A percentile compares a stretch with the other conserved stretches of the same genome.
These are phyloP conservation scores for Meghimatium bilineatum DNA, from an alignment of 2,888 invertebrate genomes.

Conservation along the genomic window DNA sequence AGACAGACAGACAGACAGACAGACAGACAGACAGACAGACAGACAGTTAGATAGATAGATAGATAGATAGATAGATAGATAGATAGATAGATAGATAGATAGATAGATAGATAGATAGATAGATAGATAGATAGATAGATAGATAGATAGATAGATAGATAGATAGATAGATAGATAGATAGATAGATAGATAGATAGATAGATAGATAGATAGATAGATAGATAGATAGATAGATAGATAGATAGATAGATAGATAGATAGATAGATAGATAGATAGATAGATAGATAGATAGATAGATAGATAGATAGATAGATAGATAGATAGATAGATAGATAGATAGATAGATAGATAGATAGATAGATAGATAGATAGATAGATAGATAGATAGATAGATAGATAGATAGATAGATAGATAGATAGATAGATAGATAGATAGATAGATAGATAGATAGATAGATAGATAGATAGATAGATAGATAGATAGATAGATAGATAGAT, in stretches of 20 bases:
- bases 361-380: constrained; percentile 23
- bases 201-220: not conserved
- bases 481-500: too few relatives aligned
- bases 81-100: constrained; percentile 23
- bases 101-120: constrained; percentile 21
- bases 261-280: constrained; percentile 8
- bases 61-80: constrained; percentile 18
- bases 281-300: constrained; percentile 11
- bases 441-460: not conserved
- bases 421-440: constrained; percentile 7
- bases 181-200: constrained; percentile 15
- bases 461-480: too few relatives aligned
- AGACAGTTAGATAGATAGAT: too few relatives aligned
- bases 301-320: constrained; percentile 11
- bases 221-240: constrained; percentile 5
- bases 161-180: constrained; percentile 23
- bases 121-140: constrained; percentile 21
- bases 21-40: constrained; percentile 6
- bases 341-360: constrained; percentile 23
- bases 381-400: constrained; percentile 23
- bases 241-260: constrained; percentile 10
- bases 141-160: constrained; percentile 23
- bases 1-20: constrained; percentile 10
- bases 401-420: constrained; percentile 18
- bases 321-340: constrained; percentile 21